These are phyloP conservation scores for Agrilus biguttatus DNA, from an alignment of 2,888 invertebrate species.

Conservation along the genomic window DNA sequence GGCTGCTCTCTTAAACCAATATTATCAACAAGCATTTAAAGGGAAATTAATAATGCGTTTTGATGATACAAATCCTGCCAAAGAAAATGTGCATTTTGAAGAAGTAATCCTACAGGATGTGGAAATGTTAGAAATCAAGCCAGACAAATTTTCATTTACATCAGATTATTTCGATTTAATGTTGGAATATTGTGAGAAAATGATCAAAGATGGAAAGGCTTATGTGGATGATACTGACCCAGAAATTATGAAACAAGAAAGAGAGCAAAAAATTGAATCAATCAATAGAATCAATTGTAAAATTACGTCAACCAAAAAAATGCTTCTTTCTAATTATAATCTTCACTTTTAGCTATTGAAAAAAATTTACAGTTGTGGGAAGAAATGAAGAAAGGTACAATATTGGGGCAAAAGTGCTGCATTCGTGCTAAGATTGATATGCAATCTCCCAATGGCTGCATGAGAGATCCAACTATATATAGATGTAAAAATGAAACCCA, in stretches of 20 bases:
- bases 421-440: slow-evolving; percentile 97
- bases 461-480: slow-evolving; percentile 98
- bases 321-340: background rate
- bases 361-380: slow-evolving; percentile 83
- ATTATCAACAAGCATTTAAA: slow-evolving; percentile 84
- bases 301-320: slow-evolving; percentile 18
- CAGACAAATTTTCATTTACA: slow-evolving; percentile 86
- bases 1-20: slow-evolving; percentile 94
- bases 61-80: slow-evolving; percentile 99
- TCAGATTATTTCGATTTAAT: slow-evolving; percentile 94
- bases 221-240: slow-evolving; percentile 95
- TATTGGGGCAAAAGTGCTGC: slow-evolving; percentile 73
- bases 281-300: slow-evolving; percentile 71
- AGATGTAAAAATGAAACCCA: slow-evolving; percentile 93
- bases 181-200: slow-evolving; percentile 71
- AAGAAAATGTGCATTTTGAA: slow-evolving; percentile 94
- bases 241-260: slow-evolving; percentile 85
- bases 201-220: slow-evolving; percentile 80
- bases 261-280: slow-evolving; percentile 80
- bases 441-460: slow-evolving; percentile 87
- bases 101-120: slow-evolving; percentile 93
- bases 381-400: slow-evolving; percentile 82
- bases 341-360: slow-evolving; percentile 47
- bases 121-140: slow-evolving; percentile 77
- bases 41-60: slow-evolving; percentile 96